Evolutionary conservation across 1,140 invertebrate species (phyloP).

Genomic region (Heterodera schachtii): DNA sequence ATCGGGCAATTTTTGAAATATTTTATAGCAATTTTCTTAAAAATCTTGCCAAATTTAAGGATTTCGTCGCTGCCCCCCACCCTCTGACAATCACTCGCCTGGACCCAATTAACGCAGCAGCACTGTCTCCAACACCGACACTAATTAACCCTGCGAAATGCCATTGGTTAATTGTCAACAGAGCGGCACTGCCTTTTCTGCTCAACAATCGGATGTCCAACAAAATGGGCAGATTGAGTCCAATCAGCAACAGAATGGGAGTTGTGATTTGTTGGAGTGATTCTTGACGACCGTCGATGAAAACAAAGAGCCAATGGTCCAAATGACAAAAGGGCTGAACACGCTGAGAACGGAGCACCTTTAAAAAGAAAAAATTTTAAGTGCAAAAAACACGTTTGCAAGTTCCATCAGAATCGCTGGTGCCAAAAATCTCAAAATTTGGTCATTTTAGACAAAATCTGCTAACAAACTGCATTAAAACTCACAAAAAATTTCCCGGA

Average conservation of each 20-base stretch:
- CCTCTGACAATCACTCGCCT: conserved; percentile 24
- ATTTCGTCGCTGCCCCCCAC: too few relatives aligned
- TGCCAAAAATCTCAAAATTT: too few relatives aligned
- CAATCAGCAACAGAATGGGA: conserved; percentile 52
- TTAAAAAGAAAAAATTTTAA: conserved; percentile 23
- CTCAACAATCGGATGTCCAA: conserved; percentile 33
- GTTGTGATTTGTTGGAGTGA: conserved; percentile 51
- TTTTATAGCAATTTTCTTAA: too few relatives aligned
- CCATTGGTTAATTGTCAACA: conserved; percentile 36
- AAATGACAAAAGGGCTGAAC: conserved; percentile 43
- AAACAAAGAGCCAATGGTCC: conserved; percentile 45
- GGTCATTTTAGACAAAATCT: too few relatives aligned
- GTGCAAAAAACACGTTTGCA: neutral
- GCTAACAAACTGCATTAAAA: too few relatives aligned
- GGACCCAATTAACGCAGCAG: conserved; percentile 52
- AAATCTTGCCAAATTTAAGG: too few relatives aligned
- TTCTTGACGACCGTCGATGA: conserved; percentile 54
- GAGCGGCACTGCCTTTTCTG: neutral
- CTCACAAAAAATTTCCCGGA: too few relatives aligned
- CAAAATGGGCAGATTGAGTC: conserved; percentile 54
- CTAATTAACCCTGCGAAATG: conserved; percentile 53
- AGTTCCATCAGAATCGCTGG: neutral
- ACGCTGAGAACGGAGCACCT: conserved; percentile 44
- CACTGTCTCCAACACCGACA: conserved; percentile 55
- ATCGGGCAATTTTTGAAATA: too few relatives aligned